phyloP scores from a whole-genome alignment of 2,888 invertebrate genomes.

The Tineola bisselliella region DNA sequence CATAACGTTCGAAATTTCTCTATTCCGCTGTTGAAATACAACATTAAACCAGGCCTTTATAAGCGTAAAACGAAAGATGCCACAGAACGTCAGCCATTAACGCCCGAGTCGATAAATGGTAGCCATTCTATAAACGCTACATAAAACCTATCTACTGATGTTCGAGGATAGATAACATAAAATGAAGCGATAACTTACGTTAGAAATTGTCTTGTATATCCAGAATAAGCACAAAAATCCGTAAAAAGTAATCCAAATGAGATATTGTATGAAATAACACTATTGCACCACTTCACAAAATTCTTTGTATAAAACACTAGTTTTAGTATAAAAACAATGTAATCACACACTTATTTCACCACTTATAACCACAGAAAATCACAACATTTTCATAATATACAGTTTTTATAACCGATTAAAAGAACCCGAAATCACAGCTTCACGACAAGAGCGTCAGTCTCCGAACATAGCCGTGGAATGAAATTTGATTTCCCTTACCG shows the following conservation, averaged over 20 bases:
- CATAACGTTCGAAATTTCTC: background rate
- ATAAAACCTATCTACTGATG: background rate
- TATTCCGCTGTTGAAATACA: background rate
- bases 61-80: background rate
- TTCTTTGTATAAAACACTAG: conserved; percentile 33
- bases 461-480: conserved; percentile 64
- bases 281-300: conserved; percentile 58
- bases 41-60: background rate
- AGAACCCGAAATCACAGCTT: conserved; percentile 53
- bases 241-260: background rate
- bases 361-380: conserved; percentile 47
- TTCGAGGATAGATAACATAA: conserved; percentile 14
- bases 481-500: conserved; percentile 62
- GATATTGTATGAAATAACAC: conserved; percentile 29
- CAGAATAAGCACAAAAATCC: conserved; percentile 12
- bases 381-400: conserved; percentile 54
- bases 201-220: conserved; percentile 17
- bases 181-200: conserved; percentile 39
- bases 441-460: conserved; percentile 65
- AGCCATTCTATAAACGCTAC: conserved; percentile 28
- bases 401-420: conserved; percentile 34
- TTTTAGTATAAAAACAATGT: conserved; percentile 31
- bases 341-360: conserved; percentile 51
- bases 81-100: conserved; percentile 59
- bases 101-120: conserved; percentile 66